Percentiles rank a stretch among this genome's conserved stretches.
Evolutionary conservation across 1,140 invertebrate genomes (phyloP).

Genomic region (Phymorhynchus buccinoides): DNA sequence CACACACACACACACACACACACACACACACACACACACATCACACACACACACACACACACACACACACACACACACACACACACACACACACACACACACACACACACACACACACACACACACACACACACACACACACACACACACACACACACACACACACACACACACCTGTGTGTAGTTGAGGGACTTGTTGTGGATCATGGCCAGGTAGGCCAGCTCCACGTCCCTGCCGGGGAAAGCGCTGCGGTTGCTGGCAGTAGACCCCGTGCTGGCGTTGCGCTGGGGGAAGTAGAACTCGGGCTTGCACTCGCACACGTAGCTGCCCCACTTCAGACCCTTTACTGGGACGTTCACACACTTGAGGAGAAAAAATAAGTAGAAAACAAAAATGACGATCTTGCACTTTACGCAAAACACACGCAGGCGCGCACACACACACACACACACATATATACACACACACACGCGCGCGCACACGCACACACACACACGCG

Average conservation of each 20-base stretch:
- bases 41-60: background rate
- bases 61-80: background rate
- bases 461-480: too few relatives aligned
- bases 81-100: background rate
- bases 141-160: too few relatives aligned
- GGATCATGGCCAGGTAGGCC: conserved; percentile 52
- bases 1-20: background rate
- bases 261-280: conserved; percentile 26
- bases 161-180: conserved; percentile 1
- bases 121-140: too few relatives aligned
- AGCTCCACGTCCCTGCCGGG: conserved; percentile 66
- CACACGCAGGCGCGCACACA: background rate
- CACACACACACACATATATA: background rate
- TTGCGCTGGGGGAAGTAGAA: conserved; percentile 56
- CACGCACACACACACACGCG: background rate
- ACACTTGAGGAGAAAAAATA: conserved; percentile 61
- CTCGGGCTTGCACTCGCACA: conserved; percentile 64
- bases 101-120: background rate
- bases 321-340: conserved; percentile 63
- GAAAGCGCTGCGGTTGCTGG: conserved; percentile 57
- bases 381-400: too few relatives aligned
- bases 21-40: background rate
- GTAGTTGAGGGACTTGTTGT: conserved; percentile 49
- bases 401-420: too few relatives aligned
- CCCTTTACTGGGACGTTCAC: conserved; percentile 54